Evolutionary conservation across 2,888 invertebrate genomes (phyloP).

Genomic region (Octonoba sinensis): DNA sequence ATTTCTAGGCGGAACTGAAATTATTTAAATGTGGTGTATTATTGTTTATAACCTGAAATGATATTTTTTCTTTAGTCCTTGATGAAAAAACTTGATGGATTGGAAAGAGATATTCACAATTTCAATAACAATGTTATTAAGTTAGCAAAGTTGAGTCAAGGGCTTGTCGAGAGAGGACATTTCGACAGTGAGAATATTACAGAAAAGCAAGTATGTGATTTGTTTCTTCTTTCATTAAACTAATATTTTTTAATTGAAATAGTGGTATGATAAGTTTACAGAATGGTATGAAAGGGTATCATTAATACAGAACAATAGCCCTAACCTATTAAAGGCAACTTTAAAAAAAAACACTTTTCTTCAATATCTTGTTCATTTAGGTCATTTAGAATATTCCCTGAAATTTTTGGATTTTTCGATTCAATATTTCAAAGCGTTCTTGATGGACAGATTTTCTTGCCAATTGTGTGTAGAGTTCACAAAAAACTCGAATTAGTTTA

Average conservation of each 20-base stretch:
- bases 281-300: not conserved
- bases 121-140: conserved; percentile 82
- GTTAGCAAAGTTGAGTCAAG: conserved; percentile 78
- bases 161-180: conserved; percentile 81
- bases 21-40: too few species aligned
- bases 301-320: not conserved
- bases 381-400: too few species aligned
- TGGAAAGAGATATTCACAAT: conserved; percentile 85
- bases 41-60: not conserved
- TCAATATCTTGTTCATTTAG: too few species aligned
- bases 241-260: not conserved
- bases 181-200: conserved; percentile 84
- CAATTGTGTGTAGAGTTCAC: too few species aligned
- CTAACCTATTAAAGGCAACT: too few species aligned
- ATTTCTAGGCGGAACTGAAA: too few species aligned
- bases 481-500: too few species aligned
- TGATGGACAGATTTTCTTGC: too few species aligned
- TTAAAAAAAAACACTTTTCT: too few species aligned
- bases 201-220: conserved; percentile 68
- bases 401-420: too few species aligned
- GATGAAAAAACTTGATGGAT: conserved; percentile 84
- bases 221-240: not conserved
- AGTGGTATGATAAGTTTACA: not conserved
- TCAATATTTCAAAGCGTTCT: too few species aligned
- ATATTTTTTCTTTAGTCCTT: conserved; percentile 74